phyloP scores from a whole-genome alignment of 2,888 invertebrate species.

The Darwinula stevensoni region DNA sequence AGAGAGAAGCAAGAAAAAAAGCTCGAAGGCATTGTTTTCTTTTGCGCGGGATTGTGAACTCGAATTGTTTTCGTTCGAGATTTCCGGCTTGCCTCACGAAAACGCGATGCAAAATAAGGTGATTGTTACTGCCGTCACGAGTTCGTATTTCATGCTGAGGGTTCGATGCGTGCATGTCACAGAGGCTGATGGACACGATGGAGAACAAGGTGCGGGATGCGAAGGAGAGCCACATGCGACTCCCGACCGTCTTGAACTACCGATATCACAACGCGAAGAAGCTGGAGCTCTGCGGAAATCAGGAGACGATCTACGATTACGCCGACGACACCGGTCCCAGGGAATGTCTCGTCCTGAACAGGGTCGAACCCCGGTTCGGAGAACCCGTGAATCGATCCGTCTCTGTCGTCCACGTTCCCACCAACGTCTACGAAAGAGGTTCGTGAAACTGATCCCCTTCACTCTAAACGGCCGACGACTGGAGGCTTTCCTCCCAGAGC shows the following conservation, averaged over 20 bases:
- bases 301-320: no score
- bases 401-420: conserved; percentile 76
- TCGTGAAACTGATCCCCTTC: no score
- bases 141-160: neutral
- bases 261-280: neutral
- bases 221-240: neutral
- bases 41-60: neutral
- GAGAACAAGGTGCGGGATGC: conserved; percentile 3
- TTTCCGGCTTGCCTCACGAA: conserved; percentile 1
- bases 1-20: no score
- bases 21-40: neutral
- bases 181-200: conserved; percentile 1
- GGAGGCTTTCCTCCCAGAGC: no score
- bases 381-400: conserved; percentile 42
- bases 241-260: neutral
- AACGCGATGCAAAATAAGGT: no score
- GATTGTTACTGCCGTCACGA: no score
- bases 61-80: neutral
- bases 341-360: neutral
- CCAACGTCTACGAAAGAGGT: conserved; percentile 66
- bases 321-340: no score
- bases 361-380: conserved; percentile 35
- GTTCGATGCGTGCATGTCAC: neutral
- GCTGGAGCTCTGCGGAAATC: neutral
- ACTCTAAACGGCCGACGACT: no score